Evolutionary conservation across 2,888 invertebrate genomes (phyloP).

Genomic region (Hyalella azteca): DNA sequence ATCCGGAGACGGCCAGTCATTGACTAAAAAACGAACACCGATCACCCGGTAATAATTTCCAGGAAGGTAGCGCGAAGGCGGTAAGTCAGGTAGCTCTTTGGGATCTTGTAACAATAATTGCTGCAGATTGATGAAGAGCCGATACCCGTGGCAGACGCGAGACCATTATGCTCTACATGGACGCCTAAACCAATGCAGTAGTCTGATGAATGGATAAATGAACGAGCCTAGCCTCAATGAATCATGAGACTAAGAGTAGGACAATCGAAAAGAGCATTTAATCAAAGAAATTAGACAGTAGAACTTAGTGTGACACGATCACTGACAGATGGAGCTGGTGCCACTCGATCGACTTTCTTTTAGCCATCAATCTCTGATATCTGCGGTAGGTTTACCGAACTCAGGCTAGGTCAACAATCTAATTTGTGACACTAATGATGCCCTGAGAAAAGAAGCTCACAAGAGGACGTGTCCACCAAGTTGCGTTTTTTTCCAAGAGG

Average conservation of each 20-base stretch:
- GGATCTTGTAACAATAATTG: background rate
- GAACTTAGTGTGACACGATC: background rate
- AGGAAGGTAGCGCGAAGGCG: background rate
- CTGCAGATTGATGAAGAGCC: background rate
- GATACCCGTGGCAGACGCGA: background rate
- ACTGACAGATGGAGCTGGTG: background rate
- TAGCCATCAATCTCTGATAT: too few species aligned
- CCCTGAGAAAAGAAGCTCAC: too few species aligned
- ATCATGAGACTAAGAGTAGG: background rate
- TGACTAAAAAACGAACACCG: too few species aligned
- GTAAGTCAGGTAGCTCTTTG: constrained; percentile 1
- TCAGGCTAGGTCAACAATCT: too few species aligned
- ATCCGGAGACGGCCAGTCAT: too few species aligned
- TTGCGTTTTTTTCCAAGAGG: too few species aligned
- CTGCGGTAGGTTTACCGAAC: too few species aligned
- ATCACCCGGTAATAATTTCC: too few species aligned
- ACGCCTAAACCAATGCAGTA: background rate
- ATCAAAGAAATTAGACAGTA: background rate
- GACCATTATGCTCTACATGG: background rate
- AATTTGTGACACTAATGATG: too few species aligned
- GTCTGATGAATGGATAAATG: background rate
- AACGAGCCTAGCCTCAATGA: background rate
- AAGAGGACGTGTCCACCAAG: too few species aligned
- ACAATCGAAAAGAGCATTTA: background rate
- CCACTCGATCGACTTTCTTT: too few species aligned